Conservation (phyloP, 2,797 vertebrate genomes). For the Characodon lateralis region DNA sequence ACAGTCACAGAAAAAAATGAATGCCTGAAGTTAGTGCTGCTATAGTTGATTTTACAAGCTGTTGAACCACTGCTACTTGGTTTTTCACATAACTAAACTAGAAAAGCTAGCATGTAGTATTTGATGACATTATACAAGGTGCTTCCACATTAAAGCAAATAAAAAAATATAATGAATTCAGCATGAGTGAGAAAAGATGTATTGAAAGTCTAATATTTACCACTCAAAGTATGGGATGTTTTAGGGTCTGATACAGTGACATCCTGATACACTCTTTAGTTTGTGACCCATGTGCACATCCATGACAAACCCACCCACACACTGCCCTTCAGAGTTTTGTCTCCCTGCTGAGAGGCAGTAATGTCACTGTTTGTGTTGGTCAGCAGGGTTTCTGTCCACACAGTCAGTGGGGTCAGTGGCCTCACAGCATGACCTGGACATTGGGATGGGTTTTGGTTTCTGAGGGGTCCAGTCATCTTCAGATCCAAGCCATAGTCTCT, state of each 20-base stretch:
- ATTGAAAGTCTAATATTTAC: neutral
- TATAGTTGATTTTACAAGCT: neutral
- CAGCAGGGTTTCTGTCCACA: conserved; percentile 74
- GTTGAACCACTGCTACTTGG: neutral
- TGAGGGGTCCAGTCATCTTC: conserved; percentile 61
- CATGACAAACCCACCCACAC: conserved; percentile 38
- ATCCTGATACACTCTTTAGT: conserved; percentile 15
- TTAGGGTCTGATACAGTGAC: conserved; percentile 1
- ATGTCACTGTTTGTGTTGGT: conserved; percentile 71
- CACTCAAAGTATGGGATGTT: neutral
- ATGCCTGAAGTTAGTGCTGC: neutral
- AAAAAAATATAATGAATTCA: no score
- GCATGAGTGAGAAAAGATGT: no score
- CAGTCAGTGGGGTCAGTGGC: conserved; percentile 68
- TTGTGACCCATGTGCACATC: conserved; percentile 17
- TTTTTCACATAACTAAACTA: neutral
- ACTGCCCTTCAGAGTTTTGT: conserved; percentile 59
- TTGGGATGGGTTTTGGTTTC: conserved; percentile 54
- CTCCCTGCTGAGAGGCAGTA: conserved; percentile 55
- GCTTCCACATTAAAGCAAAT: no score
- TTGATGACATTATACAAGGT: no score
- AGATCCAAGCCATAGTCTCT: conserved; percentile 60
- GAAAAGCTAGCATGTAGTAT: no score
- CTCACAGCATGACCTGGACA: conserved; percentile 69
- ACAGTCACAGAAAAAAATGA: neutral